Percentiles rank a stretch among this genome's conserved stretches.
Evolutionary conservation across 2,888 invertebrate genomes (phyloP).

Genomic region (Holacanthella duospinosa): DNA sequence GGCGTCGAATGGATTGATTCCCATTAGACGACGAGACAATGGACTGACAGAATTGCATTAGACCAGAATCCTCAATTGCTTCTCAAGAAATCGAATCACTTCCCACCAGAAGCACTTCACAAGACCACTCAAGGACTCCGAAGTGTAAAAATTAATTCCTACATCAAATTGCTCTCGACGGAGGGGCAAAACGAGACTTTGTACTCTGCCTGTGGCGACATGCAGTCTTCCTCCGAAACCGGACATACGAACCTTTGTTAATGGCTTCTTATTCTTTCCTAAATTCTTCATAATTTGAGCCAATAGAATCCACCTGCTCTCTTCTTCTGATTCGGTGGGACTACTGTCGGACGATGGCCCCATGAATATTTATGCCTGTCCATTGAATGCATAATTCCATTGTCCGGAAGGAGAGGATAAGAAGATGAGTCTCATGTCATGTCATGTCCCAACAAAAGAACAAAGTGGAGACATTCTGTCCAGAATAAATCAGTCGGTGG

Average conservation of each 20-base stretch:
- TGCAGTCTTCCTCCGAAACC: background rate
- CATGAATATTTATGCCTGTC: background rate
- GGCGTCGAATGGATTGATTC: conserved; percentile 5
- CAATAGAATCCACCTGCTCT: background rate
- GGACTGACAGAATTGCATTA: background rate
- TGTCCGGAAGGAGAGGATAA: background rate
- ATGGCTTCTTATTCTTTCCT: background rate
- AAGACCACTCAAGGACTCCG: background rate
- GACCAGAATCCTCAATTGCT: background rate
- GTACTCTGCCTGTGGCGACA: background rate
- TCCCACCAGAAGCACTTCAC: background rate
- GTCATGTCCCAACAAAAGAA: no score
- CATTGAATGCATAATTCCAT: background rate
- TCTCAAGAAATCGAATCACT: background rate
- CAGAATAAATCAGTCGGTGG: background rate
- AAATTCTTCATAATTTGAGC: background rate
- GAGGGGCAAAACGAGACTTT: no score
- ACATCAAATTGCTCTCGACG: no score
- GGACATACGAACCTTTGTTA: no score
- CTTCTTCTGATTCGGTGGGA: no score
- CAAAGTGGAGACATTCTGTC: background rate
- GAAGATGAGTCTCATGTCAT: background rate
- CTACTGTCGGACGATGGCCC: no score
- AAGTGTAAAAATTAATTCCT: background rate
- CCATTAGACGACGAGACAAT: background rate